These are phyloP conservation scores for Junco hyemalis DNA, from an alignment of 2,113 vertebrate genomes.

Conservation along the genomic window DNA sequence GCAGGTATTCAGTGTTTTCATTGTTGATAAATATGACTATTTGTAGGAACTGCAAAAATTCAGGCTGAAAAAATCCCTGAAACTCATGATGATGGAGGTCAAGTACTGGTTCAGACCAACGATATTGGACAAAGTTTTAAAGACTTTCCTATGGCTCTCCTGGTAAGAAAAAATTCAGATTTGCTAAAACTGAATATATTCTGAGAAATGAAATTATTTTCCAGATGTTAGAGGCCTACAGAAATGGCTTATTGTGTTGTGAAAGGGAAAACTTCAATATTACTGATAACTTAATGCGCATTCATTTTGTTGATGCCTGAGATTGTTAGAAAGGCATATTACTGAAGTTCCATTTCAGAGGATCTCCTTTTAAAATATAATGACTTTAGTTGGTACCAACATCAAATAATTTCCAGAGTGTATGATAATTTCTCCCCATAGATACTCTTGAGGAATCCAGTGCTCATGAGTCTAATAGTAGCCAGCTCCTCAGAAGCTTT, in stretches of 20 bases:
- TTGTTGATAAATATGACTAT: background rate
- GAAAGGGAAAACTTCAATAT: background rate
- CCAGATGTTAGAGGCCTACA: background rate
- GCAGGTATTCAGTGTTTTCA: background rate
- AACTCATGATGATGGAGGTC: conserved; percentile 67
- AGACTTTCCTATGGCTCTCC: conserved; percentile 74
- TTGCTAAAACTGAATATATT: background rate
- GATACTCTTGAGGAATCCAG: conserved; percentile 78
- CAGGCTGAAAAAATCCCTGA: conserved; percentile 73
- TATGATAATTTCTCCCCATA: background rate
- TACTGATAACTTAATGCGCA: background rate
- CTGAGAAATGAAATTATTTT: background rate
- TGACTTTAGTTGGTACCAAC: background rate
- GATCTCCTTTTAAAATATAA: background rate
- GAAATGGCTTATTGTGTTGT: background rate
- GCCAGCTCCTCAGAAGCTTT: conserved; percentile 77
- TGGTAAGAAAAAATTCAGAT: conserved; percentile 66
- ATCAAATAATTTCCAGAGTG: background rate
- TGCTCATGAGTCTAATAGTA: conserved; percentile 77
- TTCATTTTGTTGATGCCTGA: background rate
- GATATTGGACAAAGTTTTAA: conserved; percentile 73
- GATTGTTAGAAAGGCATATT: background rate
- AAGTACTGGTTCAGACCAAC: background rate
- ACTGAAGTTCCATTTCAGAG: background rate
- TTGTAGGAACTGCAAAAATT: conserved; percentile 75